phyloP scores from a whole-genome alignment of 2,888 invertebrate genomes.

The Cloeon dipterum region DNA sequence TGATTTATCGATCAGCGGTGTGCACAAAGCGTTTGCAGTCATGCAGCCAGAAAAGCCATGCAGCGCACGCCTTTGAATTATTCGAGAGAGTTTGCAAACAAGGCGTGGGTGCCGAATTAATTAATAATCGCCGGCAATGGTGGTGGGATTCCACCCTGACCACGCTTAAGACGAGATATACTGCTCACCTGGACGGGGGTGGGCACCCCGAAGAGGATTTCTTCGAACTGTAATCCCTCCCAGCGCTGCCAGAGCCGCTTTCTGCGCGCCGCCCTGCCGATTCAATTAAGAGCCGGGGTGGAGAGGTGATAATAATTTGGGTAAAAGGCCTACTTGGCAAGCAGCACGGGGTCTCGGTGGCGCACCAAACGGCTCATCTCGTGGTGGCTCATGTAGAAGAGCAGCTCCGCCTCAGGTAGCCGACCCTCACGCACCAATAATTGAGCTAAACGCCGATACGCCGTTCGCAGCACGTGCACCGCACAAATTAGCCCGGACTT shows the following conservation, averaged over 20 bases:
- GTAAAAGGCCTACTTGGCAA: conserved; percentile 13
- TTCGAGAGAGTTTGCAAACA: not conserved
- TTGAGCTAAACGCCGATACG: conserved; percentile 28
- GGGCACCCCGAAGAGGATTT: conserved; percentile 27
- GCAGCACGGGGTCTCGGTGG: conserved; percentile 11
- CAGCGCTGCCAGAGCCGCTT: conserved; percentile 32
- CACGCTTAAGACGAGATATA: conserved; percentile 9
- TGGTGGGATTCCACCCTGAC: too few relatives aligned
- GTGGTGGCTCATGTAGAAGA: conserved; percentile 39
- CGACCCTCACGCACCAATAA: conserved; percentile 34
- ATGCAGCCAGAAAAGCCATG: too few relatives aligned
- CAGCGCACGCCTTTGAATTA: not conserved
- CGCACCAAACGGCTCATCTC: conserved; percentile 35
- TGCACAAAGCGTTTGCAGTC: too few relatives aligned
- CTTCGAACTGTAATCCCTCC: conserved; percentile 35
- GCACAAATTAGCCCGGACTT: conserved; percentile 31
- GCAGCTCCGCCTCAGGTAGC: conserved; percentile 35
- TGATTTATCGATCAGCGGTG: too few relatives aligned
- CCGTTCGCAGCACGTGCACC: conserved; percentile 32
- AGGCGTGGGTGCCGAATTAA: not conserved
- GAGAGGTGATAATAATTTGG: not conserved
- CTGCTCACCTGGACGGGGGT: conserved; percentile 12
- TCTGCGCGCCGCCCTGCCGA: conserved; percentile 37
- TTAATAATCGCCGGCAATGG: too few relatives aligned
- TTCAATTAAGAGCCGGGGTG: conserved; percentile 2